These are phyloP conservation scores for Ophion costatus DNA, from an alignment of 2,888 invertebrate genomes.

Conservation along the genomic window DNA sequence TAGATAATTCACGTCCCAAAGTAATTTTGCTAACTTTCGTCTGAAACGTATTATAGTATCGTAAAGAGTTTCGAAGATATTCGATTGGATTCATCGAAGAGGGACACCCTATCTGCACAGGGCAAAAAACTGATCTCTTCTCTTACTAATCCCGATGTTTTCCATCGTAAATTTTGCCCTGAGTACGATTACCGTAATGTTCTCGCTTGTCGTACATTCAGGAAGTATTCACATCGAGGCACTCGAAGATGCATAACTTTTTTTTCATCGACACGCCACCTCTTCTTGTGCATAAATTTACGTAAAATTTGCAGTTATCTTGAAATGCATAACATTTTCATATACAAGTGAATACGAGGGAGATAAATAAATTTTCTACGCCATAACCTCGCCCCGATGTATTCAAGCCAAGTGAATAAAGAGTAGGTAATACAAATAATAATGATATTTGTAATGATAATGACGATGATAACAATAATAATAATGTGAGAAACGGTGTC, in stretches of 20 bases:
- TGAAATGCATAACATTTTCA: constrained; percentile 26
- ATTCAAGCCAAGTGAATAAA: background rate
- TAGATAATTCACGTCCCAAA: no score
- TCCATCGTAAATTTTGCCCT: background rate
- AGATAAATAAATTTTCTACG: constrained; percentile 4
- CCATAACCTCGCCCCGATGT: constrained; percentile 4
- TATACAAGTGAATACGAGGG: background rate
- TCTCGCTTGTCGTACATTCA: background rate
- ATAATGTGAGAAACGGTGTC: constrained; percentile 45
- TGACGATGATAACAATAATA: constrained; percentile 19
- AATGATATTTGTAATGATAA: constrained; percentile 1
- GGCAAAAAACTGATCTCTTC: background rate
- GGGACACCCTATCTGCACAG: background rate
- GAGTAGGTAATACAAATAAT: background rate
- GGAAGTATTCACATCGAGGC: background rate
- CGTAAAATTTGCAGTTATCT: constrained; percentile 16
- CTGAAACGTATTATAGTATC: background rate
- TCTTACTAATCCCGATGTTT: background rate
- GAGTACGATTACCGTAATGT: background rate
- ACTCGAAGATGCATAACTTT: background rate
- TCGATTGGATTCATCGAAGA: background rate
- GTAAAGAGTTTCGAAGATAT: background rate
- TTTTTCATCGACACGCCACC: background rate
- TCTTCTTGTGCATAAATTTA: background rate
- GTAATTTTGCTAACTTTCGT: no score